Base-by-base conservation (phyloP, 92 coral and sea anemone genomes). In the Plumapathes pennacea region DNA sequence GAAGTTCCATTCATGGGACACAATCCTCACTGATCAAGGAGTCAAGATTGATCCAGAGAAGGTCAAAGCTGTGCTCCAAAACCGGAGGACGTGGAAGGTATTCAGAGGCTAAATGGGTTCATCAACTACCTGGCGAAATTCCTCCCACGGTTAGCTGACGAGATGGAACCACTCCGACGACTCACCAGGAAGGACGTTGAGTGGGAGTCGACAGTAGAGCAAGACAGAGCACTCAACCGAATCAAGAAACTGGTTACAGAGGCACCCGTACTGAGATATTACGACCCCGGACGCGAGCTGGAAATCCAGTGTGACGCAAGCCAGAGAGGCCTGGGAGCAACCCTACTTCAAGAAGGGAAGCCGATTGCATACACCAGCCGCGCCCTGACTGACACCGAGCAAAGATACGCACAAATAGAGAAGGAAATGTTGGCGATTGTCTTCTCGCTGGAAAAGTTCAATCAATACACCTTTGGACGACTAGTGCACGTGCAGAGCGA, bases 1-100 rank as follows among this genome's bases (percentile, higher is more conserved):
- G 62, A 57, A 45, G 75, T 64, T 21, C 9, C 43, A 27, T 65
- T 64, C 62, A 75, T 75, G 82, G 82, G 82, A 54, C 82, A 75
- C 21, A 32, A n/a, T 57, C 7, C 60, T 75, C 27, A 54, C 74
- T 8, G 27, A 10, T 19, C 28, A 64, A 10, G 67, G 82, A 4
- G 33, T 54, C 17, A 65, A 55, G 43, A 54, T 55, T 38, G 74
- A 75, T 49, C 82, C 82, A 7, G 82, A 74, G 14, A 75, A 75
- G 27, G 82, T 57, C 27, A 49, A 58, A 15, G 82, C 82, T 4
- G 57, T 75, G 5, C n/a, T 74, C 74, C 74, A 7, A 64, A 18
- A 57, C 82, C 82, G 2, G 34, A 36, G 20, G 72, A 65, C 49
- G 60, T 64, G 3, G 74, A 75, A 41, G 74, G 54, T 13, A 62